Conservation (phyloP, 2,797 vertebrate species). For the Myotis myotis region DNA sequence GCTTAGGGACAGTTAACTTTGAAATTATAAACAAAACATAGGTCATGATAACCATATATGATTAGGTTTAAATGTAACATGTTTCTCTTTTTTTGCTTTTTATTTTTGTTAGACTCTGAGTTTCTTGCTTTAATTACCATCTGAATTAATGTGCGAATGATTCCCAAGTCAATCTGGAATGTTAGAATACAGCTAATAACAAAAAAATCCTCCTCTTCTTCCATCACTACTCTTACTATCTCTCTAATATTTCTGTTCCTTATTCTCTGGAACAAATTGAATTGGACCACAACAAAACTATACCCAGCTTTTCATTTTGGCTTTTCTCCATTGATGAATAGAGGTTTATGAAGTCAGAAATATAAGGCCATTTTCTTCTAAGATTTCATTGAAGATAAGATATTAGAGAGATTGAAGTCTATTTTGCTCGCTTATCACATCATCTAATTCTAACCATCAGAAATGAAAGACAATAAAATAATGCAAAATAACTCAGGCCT, state of each 20-base stretch:
- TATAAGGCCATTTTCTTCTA: slow-evolving; percentile 27
- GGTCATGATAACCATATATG: background rate
- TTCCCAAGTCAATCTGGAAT: slow-evolving; percentile 76
- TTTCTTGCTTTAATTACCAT: slow-evolving; percentile 77
- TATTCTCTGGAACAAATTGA: slow-evolving; percentile 64
- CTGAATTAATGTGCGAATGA: slow-evolving; percentile 76
- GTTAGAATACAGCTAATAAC: slow-evolving; percentile 68
- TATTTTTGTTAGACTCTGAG: slow-evolving; percentile 63
- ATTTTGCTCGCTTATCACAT: background rate
- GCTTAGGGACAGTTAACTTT: background rate
- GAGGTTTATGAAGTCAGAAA: slow-evolving; percentile 62
- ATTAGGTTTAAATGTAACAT: background rate
- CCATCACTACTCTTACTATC: background rate
- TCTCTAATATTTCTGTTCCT: slow-evolving; percentile 55
- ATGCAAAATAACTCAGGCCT: slow-evolving; percentile 29
- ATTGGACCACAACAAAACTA: slow-evolving; percentile 70
- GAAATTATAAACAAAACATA: background rate
- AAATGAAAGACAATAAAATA: slow-evolving; percentile 31
- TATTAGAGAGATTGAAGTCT: background rate
- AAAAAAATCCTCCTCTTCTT: slow-evolving; percentile 31
- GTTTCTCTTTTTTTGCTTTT: slow-evolving; percentile 65
- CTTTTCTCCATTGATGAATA: slow-evolving; percentile 62
- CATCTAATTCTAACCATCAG: background rate
- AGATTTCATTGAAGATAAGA: slow-evolving; percentile 58
- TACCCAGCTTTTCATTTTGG: slow-evolving; percentile 57